A percentile compares a stretch with the other conserved stretches of the same genome.
phyloP scores from a whole-genome alignment of 2,113 vertebrate genomes.

The Lamprologus lemairii region DNA sequence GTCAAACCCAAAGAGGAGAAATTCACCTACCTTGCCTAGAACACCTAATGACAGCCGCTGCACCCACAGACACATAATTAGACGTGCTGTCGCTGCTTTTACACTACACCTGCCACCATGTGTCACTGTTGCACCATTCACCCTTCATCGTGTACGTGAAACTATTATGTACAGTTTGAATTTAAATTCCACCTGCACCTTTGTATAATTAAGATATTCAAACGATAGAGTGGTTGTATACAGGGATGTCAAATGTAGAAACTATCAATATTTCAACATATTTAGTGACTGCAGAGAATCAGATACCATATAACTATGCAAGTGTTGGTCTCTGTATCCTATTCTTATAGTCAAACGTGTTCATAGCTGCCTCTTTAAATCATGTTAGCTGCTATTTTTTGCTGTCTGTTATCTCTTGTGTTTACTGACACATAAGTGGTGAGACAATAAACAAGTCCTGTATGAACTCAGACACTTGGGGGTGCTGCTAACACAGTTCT shows the following conservation, averaged over 20 bases:
- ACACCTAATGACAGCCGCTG: constrained; percentile 16
- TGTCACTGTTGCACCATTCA: background rate
- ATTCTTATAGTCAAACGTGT: background rate
- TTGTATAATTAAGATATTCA: background rate
- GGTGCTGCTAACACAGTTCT: constrained; percentile 2
- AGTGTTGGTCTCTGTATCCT: accelerated
- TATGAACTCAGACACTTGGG: background rate
- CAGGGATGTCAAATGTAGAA: background rate
- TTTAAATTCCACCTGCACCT: background rate
- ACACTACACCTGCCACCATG: background rate
- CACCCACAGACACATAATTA: background rate
- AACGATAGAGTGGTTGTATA: background rate
- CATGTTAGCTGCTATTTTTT: background rate
- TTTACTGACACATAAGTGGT: background rate
- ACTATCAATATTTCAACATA: background rate
- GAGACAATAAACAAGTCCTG: constrained; percentile 14
- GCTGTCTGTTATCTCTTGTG: background rate
- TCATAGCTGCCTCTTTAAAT: background rate
- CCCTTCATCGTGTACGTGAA: background rate
- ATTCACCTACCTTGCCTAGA: constrained; percentile 62
- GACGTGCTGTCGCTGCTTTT: background rate
- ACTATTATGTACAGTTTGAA: background rate
- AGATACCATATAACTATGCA: background rate
- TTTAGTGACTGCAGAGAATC: background rate
- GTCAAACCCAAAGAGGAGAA: constrained; percentile 62